Evolutionary conservation across 2,888 invertebrate species (phyloP), one percentile per base, ranked within the genome.

Genomic region (Erebia epiphron): DNA sequence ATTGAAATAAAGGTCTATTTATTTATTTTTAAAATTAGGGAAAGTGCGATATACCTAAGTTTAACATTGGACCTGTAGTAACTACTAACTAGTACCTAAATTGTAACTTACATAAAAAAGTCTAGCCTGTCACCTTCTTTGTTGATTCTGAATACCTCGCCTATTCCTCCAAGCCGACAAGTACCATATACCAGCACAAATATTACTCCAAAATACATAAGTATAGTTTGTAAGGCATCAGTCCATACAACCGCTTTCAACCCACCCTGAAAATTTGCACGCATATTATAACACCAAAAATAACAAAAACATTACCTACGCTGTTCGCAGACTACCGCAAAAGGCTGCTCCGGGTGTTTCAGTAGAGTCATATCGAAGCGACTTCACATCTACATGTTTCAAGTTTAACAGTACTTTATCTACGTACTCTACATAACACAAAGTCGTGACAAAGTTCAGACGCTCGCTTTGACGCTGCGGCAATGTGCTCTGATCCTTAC

Each of bases 211-310:
- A 95, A 95, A 80, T 96, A 95, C 96, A 97, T 97, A 8, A 97
- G 92, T 21, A 96, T 86, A 1, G 96, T 96, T 87, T 97, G 97
- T 67, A 97, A 89, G 0, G 96, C 96, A 79, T 97, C 97, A 0
- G 97, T 97, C 97, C 97, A 97, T 10, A 97, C 96, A 0, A 97
- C 97, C 7, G 97, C 97, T 86, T 96, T 96, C 41, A 97, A 86
- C 7, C 97, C 96, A 72, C 96, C 96, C 96, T 96, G 83, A 60
- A 90, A 52, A 21, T 46, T 21, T n/a, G n/a, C 11, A 60, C n/a
- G 1, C 4, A 16, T 21, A 21, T 16, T 3, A 14, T 58, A 8
- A 21, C 35, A 5, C 35, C 7, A 35, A 35, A 35, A n/a, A 54
- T 10, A 3, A 18, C n/a, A 57, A 10, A 26, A 18, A 57, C 26